Base-by-base conservation (phyloP, 2,113 vertebrate species). In the Axis porcinus region DNA sequence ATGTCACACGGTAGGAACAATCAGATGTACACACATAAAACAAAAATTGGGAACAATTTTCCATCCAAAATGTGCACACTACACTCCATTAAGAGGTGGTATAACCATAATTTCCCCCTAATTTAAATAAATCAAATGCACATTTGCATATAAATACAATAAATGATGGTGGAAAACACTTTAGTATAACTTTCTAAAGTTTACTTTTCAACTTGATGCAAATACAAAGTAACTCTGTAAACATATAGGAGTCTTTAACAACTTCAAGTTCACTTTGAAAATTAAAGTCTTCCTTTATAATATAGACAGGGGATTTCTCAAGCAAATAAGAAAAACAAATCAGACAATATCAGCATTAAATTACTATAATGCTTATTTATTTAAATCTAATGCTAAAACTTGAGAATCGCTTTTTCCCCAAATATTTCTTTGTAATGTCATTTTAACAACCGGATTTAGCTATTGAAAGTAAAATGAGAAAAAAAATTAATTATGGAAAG, bases 401-500 rank as follows among this genome's bases (percentile, higher is more conserved):
- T 94, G 76, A 19, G 14, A 84, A 74, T 88, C 16, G 1, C 13
- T 12, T 54, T 25, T 83, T 64, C n/a, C 5, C 50, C 57, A 58
- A 62, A 50, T 28, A 78, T 86, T 27, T 88, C 19, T 67, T 91
- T 91, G 15, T 50, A 83, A 97, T 91, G 28, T 30, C 6, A 58
- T 70, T 96, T 96, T 97, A 92, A 95, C 81, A 94, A 86, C 30
- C 36, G 10, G n/a, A 92, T 85, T 58, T 58, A 84, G 54, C 79
- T 89, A 94, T 17, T 97, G n/a, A 98, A 96, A 74, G 6, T 27
- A 82, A 96, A 94, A 92, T 79, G 47, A 81, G 50, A 74, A 92
- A 76, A 89, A 78, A 89, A 92, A 78, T 36, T 67, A 94, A 96
- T 95, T 95, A 94, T 47, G 43, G 33, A 89, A 97, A 86, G 12